These are phyloP conservation scores for Alsophila aescularia DNA, from an alignment of 2,888 invertebrate species.

Conservation along the genomic window DNA sequence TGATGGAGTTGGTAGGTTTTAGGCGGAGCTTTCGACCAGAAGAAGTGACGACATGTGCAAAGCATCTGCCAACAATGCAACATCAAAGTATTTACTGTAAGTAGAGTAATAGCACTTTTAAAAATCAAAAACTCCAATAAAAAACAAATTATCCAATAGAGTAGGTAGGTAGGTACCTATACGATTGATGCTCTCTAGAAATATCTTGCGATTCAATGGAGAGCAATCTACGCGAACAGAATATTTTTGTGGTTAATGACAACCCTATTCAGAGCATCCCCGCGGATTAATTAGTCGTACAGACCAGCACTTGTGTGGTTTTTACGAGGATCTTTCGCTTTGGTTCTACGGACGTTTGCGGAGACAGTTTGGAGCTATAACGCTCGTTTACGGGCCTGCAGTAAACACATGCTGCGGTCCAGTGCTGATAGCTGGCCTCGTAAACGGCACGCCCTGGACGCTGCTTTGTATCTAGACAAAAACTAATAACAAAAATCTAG, in stretches of 20 bases:
- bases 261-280: constrained; percentile 35
- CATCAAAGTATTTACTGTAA: too few relatives aligned
- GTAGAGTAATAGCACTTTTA: too few relatives aligned
- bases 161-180: not conserved
- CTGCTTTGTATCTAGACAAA: constrained; percentile 35
- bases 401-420: constrained; percentile 66
- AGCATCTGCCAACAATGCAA: too few relatives aligned
- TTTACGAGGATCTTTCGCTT: constrained; percentile 62
- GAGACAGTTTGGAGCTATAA: constrained; percentile 61
- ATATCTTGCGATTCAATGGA: constrained; percentile 8
- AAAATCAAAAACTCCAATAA: too few relatives aligned
- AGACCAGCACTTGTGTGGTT: constrained; percentile 58
- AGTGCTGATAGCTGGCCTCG: constrained; percentile 55
- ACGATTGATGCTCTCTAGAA: not conserved
- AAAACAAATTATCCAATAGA: too few relatives aligned
- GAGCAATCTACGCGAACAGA: constrained; percentile 2
- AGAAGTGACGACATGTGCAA: too few relatives aligned
- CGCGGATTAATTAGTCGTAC: constrained; percentile 64
- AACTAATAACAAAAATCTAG: too few relatives aligned
- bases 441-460: constrained; percentile 57
- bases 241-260: constrained; percentile 17
- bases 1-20: not conserved
- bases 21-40: not conserved
- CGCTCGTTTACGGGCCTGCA: constrained; percentile 60
- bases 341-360: constrained; percentile 48